Evolutionary conservation across 2,797 vertebrate genomes (phyloP).

Genomic region (Tenualosa ilisha): DNA sequence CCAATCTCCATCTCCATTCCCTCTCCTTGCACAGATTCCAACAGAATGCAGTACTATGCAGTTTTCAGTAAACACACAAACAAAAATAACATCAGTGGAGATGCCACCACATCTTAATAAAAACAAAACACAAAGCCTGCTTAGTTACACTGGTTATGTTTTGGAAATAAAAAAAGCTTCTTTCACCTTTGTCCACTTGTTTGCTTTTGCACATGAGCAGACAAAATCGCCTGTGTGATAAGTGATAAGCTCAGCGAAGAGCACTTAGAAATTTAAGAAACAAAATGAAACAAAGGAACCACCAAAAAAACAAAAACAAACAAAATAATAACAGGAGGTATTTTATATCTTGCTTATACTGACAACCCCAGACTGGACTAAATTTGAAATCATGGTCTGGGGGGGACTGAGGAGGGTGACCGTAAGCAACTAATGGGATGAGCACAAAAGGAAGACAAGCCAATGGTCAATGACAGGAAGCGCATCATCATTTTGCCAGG

Average conservation of each 20-base stretch:
- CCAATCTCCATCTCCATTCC: slow-evolving; percentile 51
- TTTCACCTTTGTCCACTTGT: slow-evolving; percentile 55
- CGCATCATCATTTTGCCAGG: slow-evolving; percentile 67
- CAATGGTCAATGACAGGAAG: slow-evolving; percentile 68
- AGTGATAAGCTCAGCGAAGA: slow-evolving; percentile 68
- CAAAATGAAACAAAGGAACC: slow-evolving; percentile 56
- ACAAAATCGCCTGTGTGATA: not conserved
- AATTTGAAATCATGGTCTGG: not conserved
- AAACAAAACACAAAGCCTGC: slow-evolving; percentile 64
- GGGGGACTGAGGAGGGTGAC: slow-evolving; percentile 52
- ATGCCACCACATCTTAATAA: slow-evolving; percentile 41
- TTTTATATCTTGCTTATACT: slow-evolving; percentile 63
- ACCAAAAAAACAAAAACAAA: slow-evolving; percentile 46
- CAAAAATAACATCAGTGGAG: slow-evolving; percentile 60
- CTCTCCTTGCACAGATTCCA: slow-evolving; percentile 57
- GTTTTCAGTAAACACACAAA: slow-evolving; percentile 76
- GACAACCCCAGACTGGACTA: slow-evolving; percentile 55
- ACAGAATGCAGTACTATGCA: slow-evolving; percentile 74
- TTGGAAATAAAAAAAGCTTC: slow-evolving; percentile 64
- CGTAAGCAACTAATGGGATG: slow-evolving; percentile 48
- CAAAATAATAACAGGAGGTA: slow-evolving; percentile 68
- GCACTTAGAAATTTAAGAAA: slow-evolving; percentile 69
- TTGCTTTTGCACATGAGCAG: slow-evolving; percentile 29
- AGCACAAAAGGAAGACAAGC: slow-evolving; percentile 71
- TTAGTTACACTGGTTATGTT: slow-evolving; percentile 75